These are phyloP conservation scores for Drosophila triauraria DNA, from an alignment of 1,140 invertebrate species.

Conservation along the genomic window DNA sequence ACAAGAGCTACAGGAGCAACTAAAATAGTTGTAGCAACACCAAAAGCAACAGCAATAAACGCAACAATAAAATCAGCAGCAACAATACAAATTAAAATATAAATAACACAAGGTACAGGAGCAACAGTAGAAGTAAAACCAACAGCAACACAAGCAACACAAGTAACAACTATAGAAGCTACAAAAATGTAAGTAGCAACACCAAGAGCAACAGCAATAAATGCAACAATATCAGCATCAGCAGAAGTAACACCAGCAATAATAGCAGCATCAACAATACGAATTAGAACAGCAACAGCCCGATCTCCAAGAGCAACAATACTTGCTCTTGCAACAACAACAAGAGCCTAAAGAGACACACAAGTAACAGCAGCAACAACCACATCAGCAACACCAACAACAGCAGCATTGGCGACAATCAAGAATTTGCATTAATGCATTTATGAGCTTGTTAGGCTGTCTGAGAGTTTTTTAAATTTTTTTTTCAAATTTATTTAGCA, in stretches of 20 bases:
- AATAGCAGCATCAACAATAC: constrained; percentile 21
- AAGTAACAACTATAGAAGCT: constrained; percentile 11
- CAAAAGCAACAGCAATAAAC: no score
- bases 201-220: constrained; percentile 16
- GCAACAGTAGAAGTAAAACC: constrained; percentile 5
- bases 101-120: neutral
- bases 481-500: no score
- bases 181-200: constrained; percentile 19
- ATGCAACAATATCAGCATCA: constrained; percentile 3
- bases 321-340: constrained; percentile 15
- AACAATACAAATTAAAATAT: neutral
- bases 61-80: neutral
- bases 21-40: no score
- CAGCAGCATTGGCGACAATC: constrained; percentile 23
- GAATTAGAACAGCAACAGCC: constrained; percentile 19
- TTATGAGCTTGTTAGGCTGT: constrained; percentile 37
- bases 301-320: neutral
- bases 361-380: constrained; percentile 33
- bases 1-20: no score
- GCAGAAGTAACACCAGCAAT: constrained; percentile 21
- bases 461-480: constrained; percentile 28
- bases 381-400: constrained; percentile 21
- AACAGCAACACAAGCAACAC: constrained; percentile 23
- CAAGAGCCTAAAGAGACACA: constrained; percentile 1
- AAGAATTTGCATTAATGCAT: constrained; percentile 52